phyloP scores from a whole-genome alignment of 2,888 invertebrate species.

The Rhingia rostrata region DNA sequence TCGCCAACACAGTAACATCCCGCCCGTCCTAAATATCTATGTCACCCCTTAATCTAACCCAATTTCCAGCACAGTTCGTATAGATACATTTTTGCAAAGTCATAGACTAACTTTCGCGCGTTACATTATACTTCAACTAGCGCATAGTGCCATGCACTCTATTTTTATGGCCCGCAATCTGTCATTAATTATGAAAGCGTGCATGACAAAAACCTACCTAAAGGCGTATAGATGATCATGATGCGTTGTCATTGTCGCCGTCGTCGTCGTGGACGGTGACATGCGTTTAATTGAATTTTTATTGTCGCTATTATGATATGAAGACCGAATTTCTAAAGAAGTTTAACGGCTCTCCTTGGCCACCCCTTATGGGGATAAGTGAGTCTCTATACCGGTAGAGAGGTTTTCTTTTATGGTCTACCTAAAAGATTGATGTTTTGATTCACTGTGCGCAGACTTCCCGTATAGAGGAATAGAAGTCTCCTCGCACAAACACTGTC shows the following conservation, averaged over 20 bases:
- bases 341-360: constrained; percentile 51
- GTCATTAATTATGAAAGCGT: constrained; percentile 58
- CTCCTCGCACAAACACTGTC: constrained; percentile 46
- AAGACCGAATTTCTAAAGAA: constrained; percentile 7
- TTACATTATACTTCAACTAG: constrained; percentile 8
- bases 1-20: constrained; percentile 20
- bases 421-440: constrained; percentile 47
- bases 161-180: constrained; percentile 36
- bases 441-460: constrained; percentile 60
- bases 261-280: constrained; percentile 11
- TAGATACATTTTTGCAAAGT: constrained; percentile 11
- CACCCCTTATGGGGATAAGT: constrained; percentile 55
- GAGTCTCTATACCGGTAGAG: constrained; percentile 25
- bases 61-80: constrained; percentile 47
- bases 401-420: constrained; percentile 26
- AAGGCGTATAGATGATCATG: constrained; percentile 10
- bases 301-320: constrained; percentile 43
- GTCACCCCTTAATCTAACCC: constrained; percentile 74
- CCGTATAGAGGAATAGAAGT: constrained; percentile 44
- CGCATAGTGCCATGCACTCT: constrained; percentile 10
- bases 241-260: constrained; percentile 4
- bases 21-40: constrained; percentile 53
- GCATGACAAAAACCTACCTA: constrained; percentile 43
- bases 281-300: constrained; percentile 68
- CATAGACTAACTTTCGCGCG: constrained; percentile 40